Conservation (phyloP, 2,888 invertebrate species). For the Ormyrus rosae region DNA sequence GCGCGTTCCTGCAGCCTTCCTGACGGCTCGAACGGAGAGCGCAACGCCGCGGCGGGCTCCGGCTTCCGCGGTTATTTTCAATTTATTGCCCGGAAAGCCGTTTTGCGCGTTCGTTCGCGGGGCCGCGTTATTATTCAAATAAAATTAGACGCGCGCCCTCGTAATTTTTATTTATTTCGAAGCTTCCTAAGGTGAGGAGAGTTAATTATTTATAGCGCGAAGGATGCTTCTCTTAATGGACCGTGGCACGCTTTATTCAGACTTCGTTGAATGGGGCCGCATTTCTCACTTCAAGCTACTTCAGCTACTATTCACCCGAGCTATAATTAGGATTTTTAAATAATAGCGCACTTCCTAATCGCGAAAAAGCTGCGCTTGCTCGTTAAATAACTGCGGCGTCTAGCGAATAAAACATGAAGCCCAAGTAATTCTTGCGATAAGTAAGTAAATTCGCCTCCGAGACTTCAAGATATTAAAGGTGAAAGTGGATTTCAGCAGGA, state of each 20-base stretch:
- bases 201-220: constrained; percentile 7
- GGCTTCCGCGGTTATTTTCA: constrained; percentile 44
- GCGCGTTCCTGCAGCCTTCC: background rate
- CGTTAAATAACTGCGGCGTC: too few species aligned
- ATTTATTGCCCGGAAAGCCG: constrained; percentile 43
- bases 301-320: too few species aligned
- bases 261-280: too few species aligned
- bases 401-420: too few species aligned
- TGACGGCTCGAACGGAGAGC: background rate
- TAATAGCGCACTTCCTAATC: too few species aligned
- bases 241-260: background rate
- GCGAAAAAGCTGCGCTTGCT: too few species aligned
- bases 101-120: background rate
- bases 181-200: background rate
- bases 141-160: constrained; percentile 6
- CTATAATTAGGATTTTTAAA: too few species aligned
- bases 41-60: background rate
- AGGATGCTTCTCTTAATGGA: background rate
- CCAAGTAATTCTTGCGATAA: background rate
- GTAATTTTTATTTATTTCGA: background rate
- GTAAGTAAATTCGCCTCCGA: background rate
- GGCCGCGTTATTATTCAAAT: constrained; percentile 38
- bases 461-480: background rate
- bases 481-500: constrained; percentile 16
- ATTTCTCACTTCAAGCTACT: too few species aligned